phyloP scores from a whole-genome alignment of 2,888 invertebrate genomes.

The Cantharis nigra region DNA sequence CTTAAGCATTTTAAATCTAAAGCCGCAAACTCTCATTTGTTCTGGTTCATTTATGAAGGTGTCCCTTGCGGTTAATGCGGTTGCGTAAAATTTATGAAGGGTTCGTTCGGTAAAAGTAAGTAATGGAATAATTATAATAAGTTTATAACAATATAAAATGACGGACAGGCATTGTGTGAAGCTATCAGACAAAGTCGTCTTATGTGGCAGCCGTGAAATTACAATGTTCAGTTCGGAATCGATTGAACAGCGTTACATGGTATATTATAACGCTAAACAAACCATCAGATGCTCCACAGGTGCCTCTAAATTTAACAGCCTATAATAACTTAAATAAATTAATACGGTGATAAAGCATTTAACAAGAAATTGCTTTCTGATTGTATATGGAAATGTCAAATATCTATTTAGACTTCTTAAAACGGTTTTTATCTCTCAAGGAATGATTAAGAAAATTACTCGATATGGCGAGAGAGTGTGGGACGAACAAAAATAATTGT shows the following conservation, averaged over 20 bases:
- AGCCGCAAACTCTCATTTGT: background rate
- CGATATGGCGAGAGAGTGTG: background rate
- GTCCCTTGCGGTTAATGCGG: background rate
- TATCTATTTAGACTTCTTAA: background rate
- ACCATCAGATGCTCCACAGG: constrained; percentile 43
- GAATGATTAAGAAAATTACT: background rate
- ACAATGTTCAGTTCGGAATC: constrained; percentile 56
- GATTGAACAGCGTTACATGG: constrained; percentile 55
- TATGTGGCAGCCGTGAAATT: constrained; percentile 57
- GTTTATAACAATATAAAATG: constrained; percentile 49
- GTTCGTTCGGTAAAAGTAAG: constrained; percentile 22
- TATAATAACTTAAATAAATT: constrained; percentile 48
- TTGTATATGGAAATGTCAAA: background rate
- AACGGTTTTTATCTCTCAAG: background rate
- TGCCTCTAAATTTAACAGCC: constrained; percentile 33
- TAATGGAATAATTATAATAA: constrained; percentile 49
- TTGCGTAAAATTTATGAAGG: constrained; percentile 9
- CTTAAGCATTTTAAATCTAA: background rate
- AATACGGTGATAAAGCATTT: constrained; percentile 53
- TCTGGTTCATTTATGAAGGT: background rate
- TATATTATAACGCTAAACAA: constrained; percentile 48
- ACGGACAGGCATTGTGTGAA: constrained; percentile 52
- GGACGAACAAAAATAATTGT: background rate
- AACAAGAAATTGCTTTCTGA: constrained; percentile 32
- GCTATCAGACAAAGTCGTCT: constrained; percentile 51